Evolutionary conservation across 2,888 invertebrate species (phyloP), one percentile per base, ranked within the genome.

Genomic region (Sesia apiformis): DNA sequence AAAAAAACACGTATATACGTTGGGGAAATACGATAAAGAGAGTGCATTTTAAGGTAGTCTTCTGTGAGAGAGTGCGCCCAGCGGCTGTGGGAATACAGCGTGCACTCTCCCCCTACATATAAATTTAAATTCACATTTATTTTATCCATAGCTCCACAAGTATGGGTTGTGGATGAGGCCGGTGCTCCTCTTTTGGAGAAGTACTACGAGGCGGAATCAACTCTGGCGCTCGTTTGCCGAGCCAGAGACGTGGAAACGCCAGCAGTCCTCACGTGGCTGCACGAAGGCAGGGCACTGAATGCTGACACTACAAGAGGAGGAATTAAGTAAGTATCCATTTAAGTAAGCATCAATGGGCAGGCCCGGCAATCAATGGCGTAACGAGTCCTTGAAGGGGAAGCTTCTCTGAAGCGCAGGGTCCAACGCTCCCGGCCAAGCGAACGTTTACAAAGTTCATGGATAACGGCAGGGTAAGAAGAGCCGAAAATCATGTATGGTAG

Each of bases 201-300:
- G 72, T 92, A 91, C 70, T 93, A 93, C 73, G 93, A 93, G 67
- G 92, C 93, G 0, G 93, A 93, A 67, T 93, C 93, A 8, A 93
- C 93, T 7, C 90, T 94, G 52, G 92, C 93, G 54, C 83, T 94
- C 63, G 86, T 92, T 55, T 94, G 93, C 77, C 82, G 93, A 57
- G 88, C 84, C 0, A 65, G 88, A 0, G 76, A 87, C 57, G 86
- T 89, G 23, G 87, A 87, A 38, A 80, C 84, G 0, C 87, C 89
- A 0, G 63, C 83, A 0, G 63, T 92, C 53, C 76, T 90, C 57
- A 92, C 92, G 55, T 93, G 93, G 93, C 87, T 92, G 7, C 93
- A 93, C 61, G 92, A 92, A 60, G 91, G 91, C 55, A 77, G 90
- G 57, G 90, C 91, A 23, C 81, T 93, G 55, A 93, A 93, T 72